These are phyloP conservation scores for Trichogramma pretiosum DNA, from an alignment of 1,140 invertebrate genomes.

Conservation along the genomic window DNA sequence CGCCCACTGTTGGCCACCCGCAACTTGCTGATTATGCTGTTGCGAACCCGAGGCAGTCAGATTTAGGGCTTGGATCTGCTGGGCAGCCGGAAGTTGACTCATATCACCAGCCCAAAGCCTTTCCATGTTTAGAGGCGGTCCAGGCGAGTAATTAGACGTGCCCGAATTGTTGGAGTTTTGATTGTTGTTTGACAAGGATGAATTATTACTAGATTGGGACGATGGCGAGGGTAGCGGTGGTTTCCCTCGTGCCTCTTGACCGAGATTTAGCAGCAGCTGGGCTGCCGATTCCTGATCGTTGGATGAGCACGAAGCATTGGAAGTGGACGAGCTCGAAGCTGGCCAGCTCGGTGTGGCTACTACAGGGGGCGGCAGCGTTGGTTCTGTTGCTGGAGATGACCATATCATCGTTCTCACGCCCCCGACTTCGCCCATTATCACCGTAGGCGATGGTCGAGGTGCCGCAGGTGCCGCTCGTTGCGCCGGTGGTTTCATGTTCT, in stretches of 20 bases:
- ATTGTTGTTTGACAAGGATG: neutral
- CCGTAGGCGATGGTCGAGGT: conserved; percentile 68
- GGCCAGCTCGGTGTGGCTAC: conserved; percentile 41
- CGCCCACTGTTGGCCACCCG: conserved; percentile 31
- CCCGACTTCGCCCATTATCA: conserved; percentile 84
- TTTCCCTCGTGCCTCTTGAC: conserved; percentile 54
- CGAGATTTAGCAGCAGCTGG: conserved; percentile 71
- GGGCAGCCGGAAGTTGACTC: conserved; percentile 69
- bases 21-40: conserved; percentile 8
- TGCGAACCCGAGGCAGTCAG: conserved; percentile 54
- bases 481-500: conserved; percentile 51
- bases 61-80: conserved; percentile 73
- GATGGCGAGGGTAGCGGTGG: conserved; percentile 24
- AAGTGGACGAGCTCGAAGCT: conserved; percentile 43
- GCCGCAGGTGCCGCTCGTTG: conserved; percentile 49
- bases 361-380: conserved; percentile 38
- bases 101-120: conserved; percentile 79
- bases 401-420: conserved; percentile 87
- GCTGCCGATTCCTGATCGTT: conserved; percentile 68
- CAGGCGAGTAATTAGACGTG: conserved; percentile 47
- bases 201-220: too few relatives aligned
- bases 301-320: conserved; percentile 43
- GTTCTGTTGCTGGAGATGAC: conserved; percentile 58
- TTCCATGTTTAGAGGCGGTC: conserved; percentile 77
- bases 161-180: conserved; percentile 8